phyloP scores from a whole-genome alignment of 2,113 vertebrate genomes.

The Embiotoca jacksoni region DNA sequence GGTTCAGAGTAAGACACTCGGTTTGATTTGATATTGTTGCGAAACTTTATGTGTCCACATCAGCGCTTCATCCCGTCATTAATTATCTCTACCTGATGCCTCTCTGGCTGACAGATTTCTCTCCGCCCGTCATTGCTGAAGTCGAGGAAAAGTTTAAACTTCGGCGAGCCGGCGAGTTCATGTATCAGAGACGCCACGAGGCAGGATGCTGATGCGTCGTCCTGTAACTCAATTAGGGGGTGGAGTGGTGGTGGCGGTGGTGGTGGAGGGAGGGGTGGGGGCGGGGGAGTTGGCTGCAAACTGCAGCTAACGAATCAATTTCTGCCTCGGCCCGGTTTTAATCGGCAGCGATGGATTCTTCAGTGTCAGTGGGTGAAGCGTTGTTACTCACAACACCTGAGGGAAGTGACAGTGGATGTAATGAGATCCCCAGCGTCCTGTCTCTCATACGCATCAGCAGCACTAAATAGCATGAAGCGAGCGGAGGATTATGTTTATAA shows the following conservation, averaged over 20 bases:
- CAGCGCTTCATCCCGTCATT: conserved; percentile 5
- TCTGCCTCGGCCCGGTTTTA: conserved; percentile 57
- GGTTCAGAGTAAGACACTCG: not conserved
- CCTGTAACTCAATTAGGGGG: conserved; percentile 72
- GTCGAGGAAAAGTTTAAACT: conserved; percentile 23
- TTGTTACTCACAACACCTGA: conserved; percentile 71
- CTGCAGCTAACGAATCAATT: conserved; percentile 70
- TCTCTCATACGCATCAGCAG: conserved; percentile 51
- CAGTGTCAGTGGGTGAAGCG: conserved; percentile 57
- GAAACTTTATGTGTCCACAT: not conserved
- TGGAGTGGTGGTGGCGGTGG: too few relatives aligned
- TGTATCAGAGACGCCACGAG: conserved; percentile 34
- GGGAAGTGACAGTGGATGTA: conserved; percentile 68
- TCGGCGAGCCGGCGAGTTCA: not conserved
- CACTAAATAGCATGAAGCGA: conserved; percentile 47
- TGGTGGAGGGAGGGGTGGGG: too few relatives aligned
- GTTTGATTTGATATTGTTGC: conserved; percentile 7
- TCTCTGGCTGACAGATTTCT: not conserved
- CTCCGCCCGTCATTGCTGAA: not conserved
- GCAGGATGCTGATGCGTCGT: conserved; percentile 50
- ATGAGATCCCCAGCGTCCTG: conserved; percentile 61
- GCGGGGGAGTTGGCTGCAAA: conserved; percentile 45
- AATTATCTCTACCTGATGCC: not conserved
- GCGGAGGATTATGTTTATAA: conserved; percentile 35
- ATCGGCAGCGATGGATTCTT: conserved; percentile 50